Percentiles rank a stretch among this genome's conserved stretches.
These are phyloP conservation scores for Anoplopoma fimbria DNA, from an alignment of 2,113 vertebrate species.

Conservation along the genomic window DNA sequence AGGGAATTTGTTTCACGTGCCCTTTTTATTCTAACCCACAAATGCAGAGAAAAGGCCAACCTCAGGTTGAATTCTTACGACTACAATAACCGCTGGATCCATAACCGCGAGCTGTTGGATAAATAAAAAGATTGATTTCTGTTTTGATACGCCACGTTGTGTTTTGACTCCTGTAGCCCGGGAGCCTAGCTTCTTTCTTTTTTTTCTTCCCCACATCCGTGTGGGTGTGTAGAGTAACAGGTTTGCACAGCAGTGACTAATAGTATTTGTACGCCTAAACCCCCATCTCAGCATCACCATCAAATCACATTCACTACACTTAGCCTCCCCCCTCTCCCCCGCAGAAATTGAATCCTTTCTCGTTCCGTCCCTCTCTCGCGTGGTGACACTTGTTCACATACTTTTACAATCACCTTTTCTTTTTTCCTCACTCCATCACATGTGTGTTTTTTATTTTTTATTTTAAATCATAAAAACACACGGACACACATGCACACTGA, in stretches of 20 bases:
- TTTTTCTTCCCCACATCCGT: background rate
- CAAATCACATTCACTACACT: conserved; percentile 80
- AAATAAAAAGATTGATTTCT: conserved; percentile 54
- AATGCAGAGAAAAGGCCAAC: conserved; percentile 7
- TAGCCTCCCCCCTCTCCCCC: conserved; percentile 56
- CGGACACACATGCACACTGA: conserved; percentile 39
- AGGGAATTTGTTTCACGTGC: conserved; percentile 1
- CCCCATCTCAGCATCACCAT: conserved; percentile 72
- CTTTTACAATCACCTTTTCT: conserved; percentile 62
- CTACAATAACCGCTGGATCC: conserved; percentile 30
- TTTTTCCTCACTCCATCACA: conserved; percentile 56
- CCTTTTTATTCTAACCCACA: conserved; percentile 40
- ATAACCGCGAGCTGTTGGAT: conserved; percentile 22
- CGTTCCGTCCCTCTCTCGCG: conserved; percentile 21
- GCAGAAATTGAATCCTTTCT: conserved; percentile 70
- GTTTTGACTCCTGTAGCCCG: conserved; percentile 34
- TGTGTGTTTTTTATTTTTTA: background rate
- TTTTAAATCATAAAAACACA: conserved; percentile 29
- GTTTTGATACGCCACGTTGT: conserved; percentile 42
- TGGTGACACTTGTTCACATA: conserved; percentile 67
- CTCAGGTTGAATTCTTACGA: conserved; percentile 39
- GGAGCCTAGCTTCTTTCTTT: conserved; percentile 14
- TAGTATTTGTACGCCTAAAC: conserved; percentile 79
- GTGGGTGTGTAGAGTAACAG: conserved; percentile 58
- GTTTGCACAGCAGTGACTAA: conserved; percentile 80